These are phyloP conservation scores for Dromococcyx pavoninus DNA, from an alignment of 2,797 vertebrate genomes.

Conservation along the genomic window DNA sequence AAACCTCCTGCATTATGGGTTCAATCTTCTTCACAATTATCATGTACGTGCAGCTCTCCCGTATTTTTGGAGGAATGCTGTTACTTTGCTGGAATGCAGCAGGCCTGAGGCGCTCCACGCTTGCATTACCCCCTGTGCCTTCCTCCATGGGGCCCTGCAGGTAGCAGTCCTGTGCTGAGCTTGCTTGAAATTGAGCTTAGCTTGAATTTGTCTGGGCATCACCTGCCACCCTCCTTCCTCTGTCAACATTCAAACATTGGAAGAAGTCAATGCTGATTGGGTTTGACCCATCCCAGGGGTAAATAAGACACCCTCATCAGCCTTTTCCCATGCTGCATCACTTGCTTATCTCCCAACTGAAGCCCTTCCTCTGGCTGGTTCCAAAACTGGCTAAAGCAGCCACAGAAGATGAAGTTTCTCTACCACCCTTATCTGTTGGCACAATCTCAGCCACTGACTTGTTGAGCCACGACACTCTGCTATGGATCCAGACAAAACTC, in stretches of 20 bases:
- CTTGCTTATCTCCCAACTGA: fast-evolving
- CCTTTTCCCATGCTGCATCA: fast-evolving
- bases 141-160: not conserved
- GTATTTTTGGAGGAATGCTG: fast-evolving
- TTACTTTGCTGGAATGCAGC: too few relatives aligned
- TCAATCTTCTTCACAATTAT: not conserved
- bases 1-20: fast-evolving
- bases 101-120: not conserved
- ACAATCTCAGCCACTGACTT: not conserved
- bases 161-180: not conserved
- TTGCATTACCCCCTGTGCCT: fast-evolving
- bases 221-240: not conserved
- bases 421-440: not conserved
- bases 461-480: not conserved
- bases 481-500: not conserved
- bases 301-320: fast-evolving
- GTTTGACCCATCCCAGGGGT: not conserved
- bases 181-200: not conserved
- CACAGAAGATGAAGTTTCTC: not conserved
- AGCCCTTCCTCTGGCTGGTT: not conserved
- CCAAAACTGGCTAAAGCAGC: not conserved
- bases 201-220: not conserved
- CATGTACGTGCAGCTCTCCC: fast-evolving
- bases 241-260: not conserved
- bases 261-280: fast-evolving